These are phyloP conservation scores for Morbakka virulenta DNA, from an alignment of 30 jellyfish, hydroid and myxozoan genomes.

Conservation along the genomic window DNA sequence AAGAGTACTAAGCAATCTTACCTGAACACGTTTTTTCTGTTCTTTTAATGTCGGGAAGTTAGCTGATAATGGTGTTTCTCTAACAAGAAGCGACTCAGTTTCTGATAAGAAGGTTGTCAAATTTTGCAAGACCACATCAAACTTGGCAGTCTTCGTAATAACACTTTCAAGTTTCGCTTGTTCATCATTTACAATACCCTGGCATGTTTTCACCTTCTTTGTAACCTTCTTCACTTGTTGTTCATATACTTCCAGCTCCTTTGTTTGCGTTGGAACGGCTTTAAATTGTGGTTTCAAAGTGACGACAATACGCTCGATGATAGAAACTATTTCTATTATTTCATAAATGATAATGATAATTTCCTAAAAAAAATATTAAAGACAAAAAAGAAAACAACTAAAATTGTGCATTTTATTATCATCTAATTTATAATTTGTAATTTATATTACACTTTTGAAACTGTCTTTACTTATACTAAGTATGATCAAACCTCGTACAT, in stretches of 20 bases:
- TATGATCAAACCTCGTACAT: no score
- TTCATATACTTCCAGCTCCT: conserved; percentile 42
- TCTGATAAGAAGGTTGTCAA: conserved; percentile 61
- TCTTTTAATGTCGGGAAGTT: conserved; percentile 49
- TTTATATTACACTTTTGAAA: no score
- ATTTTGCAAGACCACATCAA: conserved; percentile 40
- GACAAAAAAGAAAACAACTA: no score
- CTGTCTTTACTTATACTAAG: no score
- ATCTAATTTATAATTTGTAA: no score
- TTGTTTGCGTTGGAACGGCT: conserved; percentile 35
- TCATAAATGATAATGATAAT: conserved; percentile 65
- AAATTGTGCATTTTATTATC: no score
- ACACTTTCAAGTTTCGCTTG: conserved; percentile 34
- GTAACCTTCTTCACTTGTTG: conserved; percentile 29
- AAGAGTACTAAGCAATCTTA: no score
- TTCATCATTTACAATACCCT: conserved; percentile 45
- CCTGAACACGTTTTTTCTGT: no score
- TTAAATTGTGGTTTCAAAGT: conserved; percentile 23
- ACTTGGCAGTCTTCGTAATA: conserved; percentile 32
- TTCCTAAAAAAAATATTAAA: conserved; percentile 30
- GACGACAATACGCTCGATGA: conserved; percentile 63
- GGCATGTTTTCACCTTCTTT: conserved; percentile 11
- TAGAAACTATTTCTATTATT: conserved; percentile 60
- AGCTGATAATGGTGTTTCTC: conserved; percentile 88
- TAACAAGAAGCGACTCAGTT: conserved; percentile 65